These are phyloP conservation scores for Eupithecia insigniata DNA, from an alignment of 2,888 invertebrate species.

Conservation along the genomic window DNA sequence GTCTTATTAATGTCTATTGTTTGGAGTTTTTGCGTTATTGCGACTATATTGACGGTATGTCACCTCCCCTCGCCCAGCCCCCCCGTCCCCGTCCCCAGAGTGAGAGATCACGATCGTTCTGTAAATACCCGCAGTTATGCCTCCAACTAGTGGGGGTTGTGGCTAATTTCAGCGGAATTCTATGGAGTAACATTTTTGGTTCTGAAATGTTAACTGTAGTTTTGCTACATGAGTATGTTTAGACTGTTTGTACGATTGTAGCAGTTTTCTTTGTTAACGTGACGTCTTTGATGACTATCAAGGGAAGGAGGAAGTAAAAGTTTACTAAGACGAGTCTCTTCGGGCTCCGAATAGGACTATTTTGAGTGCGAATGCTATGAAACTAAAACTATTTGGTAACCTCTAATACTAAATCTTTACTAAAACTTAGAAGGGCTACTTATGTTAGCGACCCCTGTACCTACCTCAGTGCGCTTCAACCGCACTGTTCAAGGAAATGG, in stretches of 20 bases:
- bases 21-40: conserved; percentile 80
- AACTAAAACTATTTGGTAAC: conserved; percentile 1
- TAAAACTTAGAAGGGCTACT: not conserved
- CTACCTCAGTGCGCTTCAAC: not conserved
- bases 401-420: not conserved
- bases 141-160: conserved; percentile 11
- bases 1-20: conserved; percentile 83
- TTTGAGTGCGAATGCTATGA: conserved; percentile 2
- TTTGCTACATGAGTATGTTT: conserved; percentile 3
- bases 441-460: not conserved
- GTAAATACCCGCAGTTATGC: conserved; percentile 20
- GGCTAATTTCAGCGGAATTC: conserved; percentile 15
- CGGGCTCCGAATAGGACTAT: not conserved
- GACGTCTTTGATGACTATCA: conserved; percentile 17
- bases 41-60: conserved; percentile 63
- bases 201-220: conserved; percentile 15
- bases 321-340: not conserved
- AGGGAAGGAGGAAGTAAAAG: conserved; percentile 12
- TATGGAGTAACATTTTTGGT: conserved; percentile 27
- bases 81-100: conserved; percentile 21
- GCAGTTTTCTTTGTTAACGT: conserved; percentile 14
- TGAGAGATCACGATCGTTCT: conserved; percentile 29
- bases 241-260: not conserved
- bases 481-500: not conserved
- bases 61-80: conserved; percentile 11